A percentile compares a stretch with the other conserved stretches of the same genome.
These are phyloP conservation scores for Chloebia gouldiae DNA, from an alignment of 2,113 vertebrate genomes.

Conservation along the genomic window DNA sequence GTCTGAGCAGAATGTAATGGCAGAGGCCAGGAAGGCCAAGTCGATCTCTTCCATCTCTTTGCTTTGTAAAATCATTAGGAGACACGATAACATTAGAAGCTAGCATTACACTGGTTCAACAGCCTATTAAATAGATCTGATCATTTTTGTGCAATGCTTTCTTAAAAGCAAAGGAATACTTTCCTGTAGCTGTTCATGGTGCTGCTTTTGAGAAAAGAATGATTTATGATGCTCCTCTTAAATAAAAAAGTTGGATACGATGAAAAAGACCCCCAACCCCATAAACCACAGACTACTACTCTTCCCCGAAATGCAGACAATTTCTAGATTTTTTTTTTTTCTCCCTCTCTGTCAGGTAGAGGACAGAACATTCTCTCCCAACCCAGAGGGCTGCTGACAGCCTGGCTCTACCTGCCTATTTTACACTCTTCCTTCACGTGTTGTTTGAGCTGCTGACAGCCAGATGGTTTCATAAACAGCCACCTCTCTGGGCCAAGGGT, in stretches of 20 bases:
- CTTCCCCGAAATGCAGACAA: not conserved
- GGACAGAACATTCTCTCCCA: not conserved
- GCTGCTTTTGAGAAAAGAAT: not conserved
- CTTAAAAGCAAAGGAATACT: not conserved
- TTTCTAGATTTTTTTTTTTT: not conserved
- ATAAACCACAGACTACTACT: not conserved
- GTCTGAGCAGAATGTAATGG: not conserved
- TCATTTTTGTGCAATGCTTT: not conserved
- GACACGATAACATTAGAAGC: not conserved
- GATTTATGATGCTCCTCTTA: not conserved
- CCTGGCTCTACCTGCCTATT: not conserved
- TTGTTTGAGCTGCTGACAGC: not conserved
- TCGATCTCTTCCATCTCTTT: not conserved
- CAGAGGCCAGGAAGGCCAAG: not conserved
- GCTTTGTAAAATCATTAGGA: not conserved
- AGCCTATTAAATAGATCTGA: not conserved
- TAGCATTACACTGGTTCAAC: not conserved
- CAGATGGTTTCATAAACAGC: conserved; percentile 39
- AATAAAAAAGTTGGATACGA: not conserved
- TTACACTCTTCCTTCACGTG: not conserved
- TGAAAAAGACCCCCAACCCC: not conserved
- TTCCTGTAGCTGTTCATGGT: not conserved
- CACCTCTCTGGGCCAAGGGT: not conserved
- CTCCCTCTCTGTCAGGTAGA: not conserved
- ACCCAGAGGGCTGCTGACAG: not conserved